A percentile compares a stretch with the other conserved stretches of the same genome.
Evolutionary conservation across 1,140 invertebrate species (phyloP).

Genomic region (Zaprionus nigranus): DNA sequence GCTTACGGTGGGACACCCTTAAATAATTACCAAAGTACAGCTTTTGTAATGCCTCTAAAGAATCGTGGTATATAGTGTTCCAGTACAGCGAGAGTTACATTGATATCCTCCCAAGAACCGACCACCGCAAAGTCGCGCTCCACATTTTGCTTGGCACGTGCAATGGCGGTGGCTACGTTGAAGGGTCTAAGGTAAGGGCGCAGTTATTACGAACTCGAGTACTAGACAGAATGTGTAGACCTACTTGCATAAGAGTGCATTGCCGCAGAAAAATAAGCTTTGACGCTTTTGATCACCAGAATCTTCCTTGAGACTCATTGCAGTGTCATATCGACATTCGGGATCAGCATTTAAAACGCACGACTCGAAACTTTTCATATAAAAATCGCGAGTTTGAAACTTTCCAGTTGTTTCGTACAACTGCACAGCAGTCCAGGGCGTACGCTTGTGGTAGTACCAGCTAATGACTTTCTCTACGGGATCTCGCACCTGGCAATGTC

Average conservation of each 20-base stretch:
- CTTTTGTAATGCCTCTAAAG: conserved; percentile 89
- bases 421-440: conserved; percentile 88
- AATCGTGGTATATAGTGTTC: conserved; percentile 93
- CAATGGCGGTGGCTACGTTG: conserved; percentile 88
- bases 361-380: conserved; percentile 94
- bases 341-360: conserved; percentile 92
- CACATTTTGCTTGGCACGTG: conserved; percentile 92
- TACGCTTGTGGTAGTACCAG: conserved; percentile 93
- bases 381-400: conserved; percentile 91
- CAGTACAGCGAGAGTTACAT: conserved; percentile 91
- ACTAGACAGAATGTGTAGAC: conserved; percentile 13
- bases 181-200: conserved; percentile 94
- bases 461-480: conserved; percentile 95
- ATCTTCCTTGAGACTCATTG: conserved; percentile 91
- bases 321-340: conserved; percentile 92
- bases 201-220: conserved; percentile 85
- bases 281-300: conserved; percentile 88
- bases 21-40: conserved; percentile 88
- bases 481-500: conserved; percentile 88
- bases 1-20: conserved; percentile 25
- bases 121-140: conserved; percentile 94
- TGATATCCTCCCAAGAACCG: conserved; percentile 94
- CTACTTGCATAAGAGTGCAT: conserved; percentile 92
- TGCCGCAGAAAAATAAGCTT: conserved; percentile 94
- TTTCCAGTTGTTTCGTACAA: conserved; percentile 88